These are phyloP conservation scores for Phrynocephalus versicolor DNA, from an alignment of 2,113 vertebrate genomes.

Conservation along the genomic window DNA sequence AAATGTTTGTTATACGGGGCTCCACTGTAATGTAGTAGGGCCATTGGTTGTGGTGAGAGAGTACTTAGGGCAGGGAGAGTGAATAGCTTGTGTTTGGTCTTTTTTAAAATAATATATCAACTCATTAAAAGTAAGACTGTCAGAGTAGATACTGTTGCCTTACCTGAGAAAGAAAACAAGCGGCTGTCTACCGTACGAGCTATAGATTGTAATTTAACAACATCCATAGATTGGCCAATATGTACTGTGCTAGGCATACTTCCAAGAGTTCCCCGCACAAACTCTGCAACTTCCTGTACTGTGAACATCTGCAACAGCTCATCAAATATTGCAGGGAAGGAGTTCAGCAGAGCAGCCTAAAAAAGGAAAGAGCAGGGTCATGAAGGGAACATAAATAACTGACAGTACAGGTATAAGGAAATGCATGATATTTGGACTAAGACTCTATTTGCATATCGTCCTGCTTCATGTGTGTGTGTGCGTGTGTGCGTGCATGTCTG, in stretches of 20 bases:
- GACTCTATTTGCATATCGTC: fast-evolving
- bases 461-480: no score
- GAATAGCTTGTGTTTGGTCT: not conserved
- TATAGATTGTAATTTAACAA: constrained; percentile 95
- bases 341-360: constrained; percentile 93
- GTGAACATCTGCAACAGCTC: constrained; percentile 98
- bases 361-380: not conserved
- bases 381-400: not conserved
- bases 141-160: not conserved
- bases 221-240: constrained; percentile 95
- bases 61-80: not conserved
- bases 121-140: not conserved
- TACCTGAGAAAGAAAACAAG: constrained; percentile 96
- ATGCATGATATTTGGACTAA: fast-evolving
- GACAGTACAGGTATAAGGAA: not conserved
- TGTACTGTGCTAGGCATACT: constrained; percentile 96
- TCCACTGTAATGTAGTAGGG: not conserved
- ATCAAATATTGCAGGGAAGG: constrained; percentile 95
- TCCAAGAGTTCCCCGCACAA: constrained; percentile 91
- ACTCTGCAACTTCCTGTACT: constrained; percentile 94
- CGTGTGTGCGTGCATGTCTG: no score
- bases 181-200: constrained; percentile 95
- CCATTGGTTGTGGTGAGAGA: not conserved
- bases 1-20: no score
- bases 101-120: not conserved